Percentiles rank a stretch among this genome's conserved stretches.
Conservation (phyloP, 1,140 invertebrate genomes). For the Caenorhabditis briggsae region DNA sequence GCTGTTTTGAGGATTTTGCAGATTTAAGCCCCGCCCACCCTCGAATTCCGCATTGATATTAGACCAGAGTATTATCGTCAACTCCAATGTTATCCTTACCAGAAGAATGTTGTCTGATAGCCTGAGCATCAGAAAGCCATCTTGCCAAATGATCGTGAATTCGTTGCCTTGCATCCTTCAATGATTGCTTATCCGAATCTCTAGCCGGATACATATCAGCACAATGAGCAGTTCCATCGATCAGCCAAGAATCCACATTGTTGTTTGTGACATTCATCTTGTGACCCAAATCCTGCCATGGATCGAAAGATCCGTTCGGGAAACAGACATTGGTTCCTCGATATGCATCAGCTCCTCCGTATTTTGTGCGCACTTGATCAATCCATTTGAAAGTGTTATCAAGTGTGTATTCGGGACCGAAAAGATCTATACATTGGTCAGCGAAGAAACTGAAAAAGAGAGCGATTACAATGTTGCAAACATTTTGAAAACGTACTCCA, state of each 20-base stretch:
- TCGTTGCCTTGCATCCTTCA: constrained; percentile 31
- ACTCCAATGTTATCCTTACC: neutral
- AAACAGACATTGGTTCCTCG: constrained; percentile 77
- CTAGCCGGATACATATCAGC: constrained; percentile 52
- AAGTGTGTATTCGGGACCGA: constrained; percentile 82
- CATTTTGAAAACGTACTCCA: constrained; percentile 33
- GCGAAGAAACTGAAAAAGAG: constrained; percentile 83
- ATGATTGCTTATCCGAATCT: constrained; percentile 24
- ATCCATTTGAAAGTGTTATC: constrained; percentile 83
- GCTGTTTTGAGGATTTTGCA: no score
- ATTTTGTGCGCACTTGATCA: constrained; percentile 78
- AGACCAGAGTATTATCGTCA: no score
- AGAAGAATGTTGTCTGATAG: neutral
- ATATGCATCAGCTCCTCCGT: constrained; percentile 84
- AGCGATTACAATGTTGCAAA: no score
- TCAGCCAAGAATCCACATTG: constrained; percentile 45
- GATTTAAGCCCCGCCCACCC: no score
- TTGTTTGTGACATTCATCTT: constrained; percentile 4
- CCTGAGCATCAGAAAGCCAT: constrained; percentile 35
- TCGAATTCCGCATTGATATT: no score
- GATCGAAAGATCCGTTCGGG: constrained; percentile 64
- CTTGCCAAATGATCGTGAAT: constrained; percentile 30
- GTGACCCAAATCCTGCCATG: constrained; percentile 61
- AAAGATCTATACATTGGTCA: constrained; percentile 88
- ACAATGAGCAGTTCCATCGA: constrained; percentile 57